A percentile compares a stretch with the other conserved stretches of the same genome.
Evolutionary conservation across 2,113 vertebrate genomes (phyloP).

Genomic region (human (Homo sapiens)): GRCh38 chr12:81014501-81015000

Average conservation of each 20-base stretch:
- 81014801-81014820: neutral
- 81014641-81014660: constrained; percentile 50
- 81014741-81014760: constrained; percentile 44
- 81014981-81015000: neutral
- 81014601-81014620: constrained; percentile 41
- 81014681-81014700: constrained; percentile 32
- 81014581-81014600: constrained; percentile 59
- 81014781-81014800: constrained; percentile 65
- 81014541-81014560: too few relatives aligned
- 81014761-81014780: constrained; percentile 23
- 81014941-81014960: neutral
- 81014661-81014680: constrained; percentile 60
- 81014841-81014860: neutral
- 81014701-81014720: constrained; percentile 69
- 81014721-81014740: constrained; percentile 61
- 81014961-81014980: neutral
- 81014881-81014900: neutral
- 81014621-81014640: neutral
- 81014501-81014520: too few relatives aligned
- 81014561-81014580: constrained; percentile 33
- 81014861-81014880: neutral
- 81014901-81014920: constrained; percentile 12
- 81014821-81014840: neutral
- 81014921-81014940: constrained; percentile 27
- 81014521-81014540: too few relatives aligned